Evolutionary conservation across 1,140 invertebrate species (phyloP).

Genomic region (Diachasmimorpha longicaudata): DNA sequence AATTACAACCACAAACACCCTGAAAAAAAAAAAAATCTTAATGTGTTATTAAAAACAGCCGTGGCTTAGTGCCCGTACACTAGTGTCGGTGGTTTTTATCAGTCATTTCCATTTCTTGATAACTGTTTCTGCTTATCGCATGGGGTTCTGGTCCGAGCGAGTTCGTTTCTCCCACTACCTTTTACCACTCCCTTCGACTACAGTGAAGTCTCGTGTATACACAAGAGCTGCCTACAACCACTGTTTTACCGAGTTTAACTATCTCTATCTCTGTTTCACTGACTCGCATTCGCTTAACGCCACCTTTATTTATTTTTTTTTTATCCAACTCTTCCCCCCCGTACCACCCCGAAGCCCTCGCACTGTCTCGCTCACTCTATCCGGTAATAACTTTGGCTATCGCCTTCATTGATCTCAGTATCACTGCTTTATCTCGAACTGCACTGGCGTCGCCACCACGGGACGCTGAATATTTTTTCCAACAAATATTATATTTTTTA

Average conservation of each 20-base stretch:
- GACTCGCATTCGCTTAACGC: conserved; percentile 1
- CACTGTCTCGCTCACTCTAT: conserved; percentile 54
- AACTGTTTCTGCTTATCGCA: conserved; percentile 62
- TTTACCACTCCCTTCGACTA: not conserved
- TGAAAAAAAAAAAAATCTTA: conserved; percentile 18
- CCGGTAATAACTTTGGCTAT: conserved; percentile 64
- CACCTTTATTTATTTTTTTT: not conserved
- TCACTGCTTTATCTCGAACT: conserved; percentile 61
- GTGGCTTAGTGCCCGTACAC: conserved; percentile 28
- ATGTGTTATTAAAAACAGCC: conserved; percentile 39
- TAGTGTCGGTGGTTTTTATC: conserved; percentile 48
- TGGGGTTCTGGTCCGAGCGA: conserved; percentile 40
- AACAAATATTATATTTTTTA: not conserved
- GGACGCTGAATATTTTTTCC: conserved; percentile 26
- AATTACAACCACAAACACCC: not conserved
- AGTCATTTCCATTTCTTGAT: conserved; percentile 65
- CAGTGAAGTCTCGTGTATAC: not conserved
- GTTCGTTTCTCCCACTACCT: not conserved
- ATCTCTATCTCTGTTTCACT: conserved; percentile 7
- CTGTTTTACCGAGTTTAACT: not conserved
- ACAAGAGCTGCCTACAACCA: not conserved
- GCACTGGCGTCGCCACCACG: conserved; percentile 53
- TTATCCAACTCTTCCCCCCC: not conserved
- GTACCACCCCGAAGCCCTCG: not conserved
- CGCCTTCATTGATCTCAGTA: conserved; percentile 63